Evolutionary conservation across 2,113 vertebrate species (phyloP), one percentile per base, ranked within the genome.

Genomic region (Cacatua alba): DNA sequence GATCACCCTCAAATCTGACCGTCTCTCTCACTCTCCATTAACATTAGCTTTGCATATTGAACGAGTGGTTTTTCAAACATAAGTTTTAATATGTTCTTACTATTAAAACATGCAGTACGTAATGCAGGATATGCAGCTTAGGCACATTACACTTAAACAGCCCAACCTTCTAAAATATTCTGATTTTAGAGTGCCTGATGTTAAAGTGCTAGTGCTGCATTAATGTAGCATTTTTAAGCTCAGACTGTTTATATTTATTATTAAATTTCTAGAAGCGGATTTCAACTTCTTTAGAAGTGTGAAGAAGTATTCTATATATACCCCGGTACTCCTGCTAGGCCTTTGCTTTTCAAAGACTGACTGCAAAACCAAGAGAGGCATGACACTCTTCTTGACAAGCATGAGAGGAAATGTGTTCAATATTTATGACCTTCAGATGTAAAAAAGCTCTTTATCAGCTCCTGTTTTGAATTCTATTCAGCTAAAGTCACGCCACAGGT

Each of bases 371-470:
- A 76, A 68, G 75, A 88, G 60, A 94, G 83, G 69, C 1, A 0
- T n/a, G 64, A 86, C 0, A 14, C 51, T 62, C 20, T 53, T 90
- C 88, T 86, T 94, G 80, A 85, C 43, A 85, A 85, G 67, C 63
- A 20, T 35, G 43, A 80, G 82, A 90, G 78, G 64, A 76, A 94
- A 82, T 60, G 84, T 91, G 84, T 92, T 96, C 91, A 94, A 96
- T 96, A 97, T 97, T 97, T 95, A 97, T 92, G 92, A 88, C 81
- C 80, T 95, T 95, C 59, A 74, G 69, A 92, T 90, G 71, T 75
- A 96, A 86, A 97, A 97, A 91, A 70, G 89, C 41, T 92, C 84
- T 95, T 95, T 89, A 95, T 80, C 96, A 82, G 84, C 78, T 95
- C 89, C 92, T 90, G 74, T 72, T 97, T 95, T 96, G 83, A 89